Percentiles rank a stretch among this genome's conserved stretches.
These are phyloP conservation scores for Enoplolaimus lenunculus DNA, from an alignment of 2,888 invertebrate genomes.

Conservation along the genomic window DNA sequence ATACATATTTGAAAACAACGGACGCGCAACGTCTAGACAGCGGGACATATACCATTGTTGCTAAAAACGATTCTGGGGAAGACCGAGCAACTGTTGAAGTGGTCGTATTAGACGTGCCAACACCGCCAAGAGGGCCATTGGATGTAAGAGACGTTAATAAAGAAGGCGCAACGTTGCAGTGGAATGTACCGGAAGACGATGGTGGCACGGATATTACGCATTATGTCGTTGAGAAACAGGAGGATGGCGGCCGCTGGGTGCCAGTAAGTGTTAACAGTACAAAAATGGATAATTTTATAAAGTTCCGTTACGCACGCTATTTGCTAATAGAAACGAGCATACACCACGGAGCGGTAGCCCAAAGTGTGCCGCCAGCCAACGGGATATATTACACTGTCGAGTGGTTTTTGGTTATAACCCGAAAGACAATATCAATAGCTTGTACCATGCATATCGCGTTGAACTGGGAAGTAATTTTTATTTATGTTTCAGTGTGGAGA, in stretches of 20 bases:
- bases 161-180: conserved; percentile 69
- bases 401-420: no score
- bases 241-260: conserved; percentile 39
- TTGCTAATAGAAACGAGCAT: no score
- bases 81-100: conserved; percentile 46
- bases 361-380: no score
- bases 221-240: conserved; percentile 74
- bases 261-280: conserved; percentile 28
- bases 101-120: conserved; percentile 32
- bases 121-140: conserved; percentile 65
- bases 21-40: conserved; percentile 70
- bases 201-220: conserved; percentile 78
- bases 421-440: no score
- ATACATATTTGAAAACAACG: conserved; percentile 63
- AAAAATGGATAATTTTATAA: no score
- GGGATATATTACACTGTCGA: no score
- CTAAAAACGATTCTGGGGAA: conserved; percentile 45
- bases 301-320: no score
- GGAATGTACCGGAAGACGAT: conserved; percentile 76
- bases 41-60: conserved; percentile 45
- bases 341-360: no score
- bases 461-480: no score
- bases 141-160: conserved; percentile 66
- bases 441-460: no score
- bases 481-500: conserved; percentile 36